Percentiles rank a stretch among this genome's conserved stretches.
Evolutionary conservation across 2,797 vertebrate genomes (phyloP).

Genomic region (Moxostoma hubbsi): DNA sequence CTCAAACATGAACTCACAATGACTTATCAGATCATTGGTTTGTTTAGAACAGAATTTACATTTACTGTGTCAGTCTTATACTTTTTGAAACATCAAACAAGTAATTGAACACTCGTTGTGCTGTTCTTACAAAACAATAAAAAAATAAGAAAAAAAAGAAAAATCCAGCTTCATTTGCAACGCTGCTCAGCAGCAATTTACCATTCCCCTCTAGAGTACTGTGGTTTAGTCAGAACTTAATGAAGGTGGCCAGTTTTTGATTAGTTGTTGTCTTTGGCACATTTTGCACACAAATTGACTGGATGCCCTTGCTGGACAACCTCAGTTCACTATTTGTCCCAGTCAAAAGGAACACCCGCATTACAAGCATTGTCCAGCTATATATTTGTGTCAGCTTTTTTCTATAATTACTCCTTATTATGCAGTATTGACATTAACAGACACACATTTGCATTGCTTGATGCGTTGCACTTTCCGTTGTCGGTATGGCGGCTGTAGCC

Average conservation of each 20-base stretch:
- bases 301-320: not conserved
- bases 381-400: not conserved
- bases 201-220: slow-evolving; percentile 14
- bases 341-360: slow-evolving; percentile 1
- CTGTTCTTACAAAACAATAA: slow-evolving; percentile 12
- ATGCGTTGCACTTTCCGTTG: slow-evolving; percentile 94
- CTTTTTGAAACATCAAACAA: not conserved
- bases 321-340: not conserved
- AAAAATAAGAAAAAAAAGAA: slow-evolving; percentile 20
- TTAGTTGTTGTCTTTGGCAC: slow-evolving; percentile 43
- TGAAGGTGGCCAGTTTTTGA: slow-evolving; percentile 29
- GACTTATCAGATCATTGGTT: not conserved
- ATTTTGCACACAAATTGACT: slow-evolving; percentile 4
- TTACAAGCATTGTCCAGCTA: not conserved
- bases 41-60: slow-evolving; percentile 9
- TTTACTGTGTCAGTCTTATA: slow-evolving; percentile 13
- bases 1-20: slow-evolving; percentile 4
- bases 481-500: slow-evolving; percentile 89
- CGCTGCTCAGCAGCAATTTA: slow-evolving; percentile 35
- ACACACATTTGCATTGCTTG: slow-evolving; percentile 95
- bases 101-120: not conserved
- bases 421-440: slow-evolving; percentile 85
- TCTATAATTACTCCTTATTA: slow-evolving; percentile 78
- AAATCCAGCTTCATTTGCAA: slow-evolving; percentile 27
- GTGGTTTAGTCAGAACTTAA: slow-evolving; percentile 22